phyloP scores from a whole-genome alignment of 1,140 invertebrate genomes.

The Neodiprion fabricii region DNA sequence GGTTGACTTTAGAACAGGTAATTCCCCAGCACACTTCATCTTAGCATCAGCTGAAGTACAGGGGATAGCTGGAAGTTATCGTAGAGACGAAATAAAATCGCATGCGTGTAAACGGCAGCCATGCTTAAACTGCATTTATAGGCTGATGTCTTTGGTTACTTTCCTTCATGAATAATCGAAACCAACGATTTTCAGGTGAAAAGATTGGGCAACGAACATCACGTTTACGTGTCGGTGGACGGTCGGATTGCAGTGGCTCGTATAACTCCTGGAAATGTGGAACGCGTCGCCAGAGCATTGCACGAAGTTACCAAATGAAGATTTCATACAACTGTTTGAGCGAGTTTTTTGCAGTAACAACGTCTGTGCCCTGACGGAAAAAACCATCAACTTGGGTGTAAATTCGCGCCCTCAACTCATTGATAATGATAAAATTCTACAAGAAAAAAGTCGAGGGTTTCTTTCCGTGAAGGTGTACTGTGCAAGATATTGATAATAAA shows the following conservation, averaged over 20 bases:
- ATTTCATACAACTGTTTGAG: background rate
- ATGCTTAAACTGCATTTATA: background rate
- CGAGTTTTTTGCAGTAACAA: too few relatives aligned
- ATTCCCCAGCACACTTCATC: slow-evolving; percentile 8
- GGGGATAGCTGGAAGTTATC: background rate
- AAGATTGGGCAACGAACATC: slow-evolving; percentile 86
- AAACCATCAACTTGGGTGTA: too few relatives aligned
- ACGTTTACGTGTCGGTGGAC: slow-evolving; percentile 94
- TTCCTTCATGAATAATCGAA: too few relatives aligned
- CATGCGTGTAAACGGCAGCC: too few relatives aligned
- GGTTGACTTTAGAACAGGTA: slow-evolving; percentile 84
- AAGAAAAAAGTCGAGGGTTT: too few relatives aligned
- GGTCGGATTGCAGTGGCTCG: slow-evolving; percentile 96
- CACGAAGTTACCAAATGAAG: slow-evolving; percentile 84
- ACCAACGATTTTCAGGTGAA: slow-evolving; percentile 71
- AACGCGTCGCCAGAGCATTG: slow-evolving; percentile 85
- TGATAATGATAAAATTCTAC: too few relatives aligned
- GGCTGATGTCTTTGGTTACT: slow-evolving; percentile 28
- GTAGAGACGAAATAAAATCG: slow-evolving; percentile 6
- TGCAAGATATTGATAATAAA: too few relatives aligned
- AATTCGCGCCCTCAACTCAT: too few relatives aligned
- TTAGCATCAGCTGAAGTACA: background rate
- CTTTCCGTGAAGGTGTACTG: too few relatives aligned
- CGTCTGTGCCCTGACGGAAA: too few relatives aligned
- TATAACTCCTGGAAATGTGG: slow-evolving; percentile 89